Evolutionary conservation across 2,113 vertebrate genomes (phyloP), one percentile per base, ranked within the genome.

Genomic region (Poeciliopsis retropinna): DNA sequence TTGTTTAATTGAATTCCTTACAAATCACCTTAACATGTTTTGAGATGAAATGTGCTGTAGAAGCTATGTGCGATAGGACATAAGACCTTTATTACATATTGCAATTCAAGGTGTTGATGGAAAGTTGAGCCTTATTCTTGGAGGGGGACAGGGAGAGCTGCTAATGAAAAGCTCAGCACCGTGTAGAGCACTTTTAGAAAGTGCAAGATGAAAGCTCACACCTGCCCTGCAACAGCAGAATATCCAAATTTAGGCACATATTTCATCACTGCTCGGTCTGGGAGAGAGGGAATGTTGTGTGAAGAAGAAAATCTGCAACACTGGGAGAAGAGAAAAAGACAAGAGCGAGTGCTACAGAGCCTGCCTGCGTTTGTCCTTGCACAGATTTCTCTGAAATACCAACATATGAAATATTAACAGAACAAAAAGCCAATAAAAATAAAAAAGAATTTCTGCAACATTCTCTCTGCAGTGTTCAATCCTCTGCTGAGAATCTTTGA

Each of bases 171-270:
- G 86, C 72, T 87, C 67, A 73, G 64, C 67, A 14, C 17, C 54
- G 25, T 14, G 32, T 37, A 5, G 72, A 1, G 74, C 73, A 80
- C 57, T 71, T 82, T 60, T 67, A 64, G 67, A 87, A 86, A 51
- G 77, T 67, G 81, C 67, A 79, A 67, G 60, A 76, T 75, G 76
- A 80, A 80, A 87, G 73, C 32, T 76, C 66, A 87, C 64, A 77
- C 60, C 73, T 85, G 83, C 80, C 70, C 44, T 68, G 75, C 79
- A 69, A 51, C 57, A 70, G 72, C 80, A 83, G 67, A 73, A 65
- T 65, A 29, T 76, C 81, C 82, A 86, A 75, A 89, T 91, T 89
- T 84, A 87, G 72, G 47, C 72, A 61, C 87, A 83, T 81, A 67
- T 79, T 83, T 87, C 70, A 88, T 72, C 81, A 51, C 75, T 63